Evolutionary conservation across 2,888 invertebrate species (phyloP).

Genomic region (Eupithecia subfuscata): DNA sequence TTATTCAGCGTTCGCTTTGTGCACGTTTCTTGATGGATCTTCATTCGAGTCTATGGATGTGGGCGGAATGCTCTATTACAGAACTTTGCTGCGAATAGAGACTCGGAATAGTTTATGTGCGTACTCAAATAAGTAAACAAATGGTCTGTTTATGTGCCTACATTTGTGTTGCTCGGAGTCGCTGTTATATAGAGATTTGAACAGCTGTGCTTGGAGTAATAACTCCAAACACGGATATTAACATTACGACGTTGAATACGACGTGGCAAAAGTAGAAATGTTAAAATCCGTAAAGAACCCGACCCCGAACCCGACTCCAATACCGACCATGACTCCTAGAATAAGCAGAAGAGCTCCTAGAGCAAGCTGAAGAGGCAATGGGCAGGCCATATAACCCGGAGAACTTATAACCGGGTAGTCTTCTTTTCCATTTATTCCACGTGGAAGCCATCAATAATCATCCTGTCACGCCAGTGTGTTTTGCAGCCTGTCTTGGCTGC

Average conservation of each 20-base stretch:
- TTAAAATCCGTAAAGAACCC: not conserved
- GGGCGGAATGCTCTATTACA: not conserved
- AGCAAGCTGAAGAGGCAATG: not conserved
- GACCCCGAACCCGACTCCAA: no score
- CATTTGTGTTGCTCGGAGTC: not conserved
- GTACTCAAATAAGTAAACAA: not conserved
- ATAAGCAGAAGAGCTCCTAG: no score
- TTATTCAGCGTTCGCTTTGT: constrained; percentile 16
- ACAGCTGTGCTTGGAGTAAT: not conserved
- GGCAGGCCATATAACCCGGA: not conserved
- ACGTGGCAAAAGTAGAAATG: not conserved
- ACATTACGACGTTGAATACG: no score
- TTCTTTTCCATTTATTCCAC: not conserved
- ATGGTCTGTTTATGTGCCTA: not conserved
- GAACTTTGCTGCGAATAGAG: not conserved
- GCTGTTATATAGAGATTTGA: not conserved
- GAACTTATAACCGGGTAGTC: not conserved
- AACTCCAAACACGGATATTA: no score
- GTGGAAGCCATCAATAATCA: no score
- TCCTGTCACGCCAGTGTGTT: no score
- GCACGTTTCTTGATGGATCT: constrained; percentile 10
- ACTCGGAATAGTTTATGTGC: not conserved
- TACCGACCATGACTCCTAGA: not conserved
- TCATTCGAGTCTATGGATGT: not conserved
- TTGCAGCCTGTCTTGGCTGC: no score